A percentile compares a stretch with the other conserved stretches of the same genome.
Evolutionary conservation across 2,113 vertebrate species (phyloP).

Genomic region (Zosterops pallidus): DNA sequence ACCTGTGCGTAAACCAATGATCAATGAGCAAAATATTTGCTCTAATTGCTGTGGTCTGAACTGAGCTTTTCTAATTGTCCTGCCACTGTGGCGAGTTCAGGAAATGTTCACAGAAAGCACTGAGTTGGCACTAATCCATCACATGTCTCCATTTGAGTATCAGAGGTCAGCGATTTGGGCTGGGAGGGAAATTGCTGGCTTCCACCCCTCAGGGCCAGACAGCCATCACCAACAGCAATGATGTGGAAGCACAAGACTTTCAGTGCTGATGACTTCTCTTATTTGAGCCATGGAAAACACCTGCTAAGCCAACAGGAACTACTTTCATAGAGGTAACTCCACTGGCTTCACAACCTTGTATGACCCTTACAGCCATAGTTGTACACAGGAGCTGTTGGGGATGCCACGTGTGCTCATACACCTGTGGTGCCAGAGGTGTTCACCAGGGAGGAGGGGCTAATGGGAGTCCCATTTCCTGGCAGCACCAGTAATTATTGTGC

Average conservation of each 20-base stretch:
- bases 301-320: not conserved
- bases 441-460: not conserved
- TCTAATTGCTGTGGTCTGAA: not conserved
- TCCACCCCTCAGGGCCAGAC: not conserved
- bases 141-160: not conserved
- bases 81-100: not conserved
- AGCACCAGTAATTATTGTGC: not conserved
- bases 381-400: accelerated
- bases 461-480: not conserved
- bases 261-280: not conserved
- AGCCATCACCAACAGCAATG: not conserved
- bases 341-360: not conserved
- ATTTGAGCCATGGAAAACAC: not conserved
- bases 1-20: not conserved
- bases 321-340: not conserved
- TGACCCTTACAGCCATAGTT: accelerated
- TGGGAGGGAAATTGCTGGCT: not conserved
- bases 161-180: not conserved
- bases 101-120: not conserved
- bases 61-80: not conserved
- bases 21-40: not conserved
- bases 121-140: not conserved
- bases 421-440: accelerated
- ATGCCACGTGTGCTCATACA: accelerated
- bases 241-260: not conserved